Conservation (phyloP, 1,140 invertebrate species). For the Aphelinus certus region DNA sequence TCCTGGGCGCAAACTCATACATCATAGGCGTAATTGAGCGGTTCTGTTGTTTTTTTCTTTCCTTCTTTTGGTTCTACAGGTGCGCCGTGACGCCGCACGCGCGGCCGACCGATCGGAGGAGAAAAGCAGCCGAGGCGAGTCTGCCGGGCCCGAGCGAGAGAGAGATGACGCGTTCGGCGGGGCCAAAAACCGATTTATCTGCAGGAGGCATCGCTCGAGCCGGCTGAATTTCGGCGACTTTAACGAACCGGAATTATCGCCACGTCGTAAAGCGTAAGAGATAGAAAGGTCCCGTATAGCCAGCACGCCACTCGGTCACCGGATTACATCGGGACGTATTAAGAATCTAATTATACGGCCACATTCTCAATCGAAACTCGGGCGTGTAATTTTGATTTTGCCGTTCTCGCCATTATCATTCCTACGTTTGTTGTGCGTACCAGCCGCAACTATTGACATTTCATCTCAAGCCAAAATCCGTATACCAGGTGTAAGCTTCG, state of each 20-base stretch:
- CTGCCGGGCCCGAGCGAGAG: neutral
- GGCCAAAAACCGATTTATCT: slow-evolving; percentile 37
- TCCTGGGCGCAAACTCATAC: neutral
- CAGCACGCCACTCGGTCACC: neutral
- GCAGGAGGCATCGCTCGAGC: neutral
- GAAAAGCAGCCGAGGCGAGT: neutral
- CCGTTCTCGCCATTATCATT: too few species aligned
- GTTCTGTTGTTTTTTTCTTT: slow-evolving; percentile 28
- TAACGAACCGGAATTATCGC: slow-evolving; percentile 37
- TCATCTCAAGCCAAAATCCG: too few species aligned
- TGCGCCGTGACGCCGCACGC: neutral
- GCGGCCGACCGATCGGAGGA: neutral
- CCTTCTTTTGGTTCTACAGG: neutral
- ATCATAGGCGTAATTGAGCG: slow-evolving; percentile 33
- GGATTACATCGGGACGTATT: too few species aligned
- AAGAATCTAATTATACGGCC: too few species aligned
- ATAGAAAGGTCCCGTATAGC: neutral
- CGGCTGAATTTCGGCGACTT: slow-evolving; percentile 23
- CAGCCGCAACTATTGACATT: too few species aligned
- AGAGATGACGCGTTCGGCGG: slow-evolving; percentile 15
- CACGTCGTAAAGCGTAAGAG: slow-evolving; percentile 13
- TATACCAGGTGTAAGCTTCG: too few species aligned
- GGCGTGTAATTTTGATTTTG: too few species aligned
- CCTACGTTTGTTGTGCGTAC: too few species aligned
- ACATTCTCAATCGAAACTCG: too few species aligned